Evolutionary conservation across 2,797 vertebrate genomes (phyloP).

Genomic region (Melanotaenia trifasciata): DNA sequence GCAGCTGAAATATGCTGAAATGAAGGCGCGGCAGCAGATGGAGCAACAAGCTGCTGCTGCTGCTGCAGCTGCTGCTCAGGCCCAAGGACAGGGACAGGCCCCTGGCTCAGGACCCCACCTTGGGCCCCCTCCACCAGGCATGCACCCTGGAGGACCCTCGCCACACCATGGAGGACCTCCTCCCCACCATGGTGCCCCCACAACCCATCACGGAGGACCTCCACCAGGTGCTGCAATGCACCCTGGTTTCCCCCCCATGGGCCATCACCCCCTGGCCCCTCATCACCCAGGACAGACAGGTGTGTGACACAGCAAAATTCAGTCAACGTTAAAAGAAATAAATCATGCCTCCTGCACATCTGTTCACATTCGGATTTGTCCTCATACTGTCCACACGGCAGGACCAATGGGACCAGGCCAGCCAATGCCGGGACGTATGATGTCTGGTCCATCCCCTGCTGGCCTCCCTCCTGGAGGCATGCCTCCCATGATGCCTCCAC

Average conservation of each 20-base stretch:
- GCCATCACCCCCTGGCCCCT: conserved; percentile 92
- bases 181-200: conserved; percentile 69
- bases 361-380: background rate
- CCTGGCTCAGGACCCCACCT: conserved; percentile 75
- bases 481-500: conserved; percentile 89
- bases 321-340: background rate
- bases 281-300: conserved; percentile 92
- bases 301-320: conserved; percentile 42
- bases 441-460: conserved; percentile 80
- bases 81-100: conserved; percentile 76
- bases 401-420: conserved; percentile 86
- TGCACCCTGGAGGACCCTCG: conserved; percentile 76
- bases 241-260: conserved; percentile 89
- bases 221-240: conserved; percentile 80
- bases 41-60: conserved; percentile 88
- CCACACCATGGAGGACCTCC: conserved; percentile 76
- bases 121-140: conserved; percentile 78
- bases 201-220: conserved; percentile 77
- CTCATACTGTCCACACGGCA: conserved; percentile 16
- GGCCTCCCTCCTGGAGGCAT: conserved; percentile 82
- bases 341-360: background rate
- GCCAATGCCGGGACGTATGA: conserved; percentile 87
- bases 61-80: conserved; percentile 76
- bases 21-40: conserved; percentile 96
- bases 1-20: conserved; percentile 96